Percentiles rank a stretch among this genome's conserved stretches.
These are phyloP conservation scores for Ostrea denselamellosa DNA, from an alignment of 1,140 invertebrate genomes.

Conservation along the genomic window DNA sequence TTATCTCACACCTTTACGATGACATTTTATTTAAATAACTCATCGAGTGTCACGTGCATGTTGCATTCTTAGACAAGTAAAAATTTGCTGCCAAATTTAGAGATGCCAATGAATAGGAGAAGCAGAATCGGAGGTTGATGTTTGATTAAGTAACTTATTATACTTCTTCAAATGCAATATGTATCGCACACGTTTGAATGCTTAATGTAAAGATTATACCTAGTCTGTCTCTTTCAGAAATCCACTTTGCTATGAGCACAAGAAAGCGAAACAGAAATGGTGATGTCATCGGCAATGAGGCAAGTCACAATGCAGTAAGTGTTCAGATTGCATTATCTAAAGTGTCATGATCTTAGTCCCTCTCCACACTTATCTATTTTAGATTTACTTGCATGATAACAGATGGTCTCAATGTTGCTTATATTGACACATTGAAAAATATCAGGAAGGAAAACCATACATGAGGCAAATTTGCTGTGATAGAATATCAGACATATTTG, in stretches of 20 bases:
- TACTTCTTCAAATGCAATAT: no score
- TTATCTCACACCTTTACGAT: not conserved
- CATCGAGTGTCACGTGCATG: not conserved
- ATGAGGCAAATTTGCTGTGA: not conserved
- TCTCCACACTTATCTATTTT: not conserved
- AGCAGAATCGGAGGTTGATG: not conserved
- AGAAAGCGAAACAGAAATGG: slow-evolving; percentile 7
- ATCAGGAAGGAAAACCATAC: not conserved
- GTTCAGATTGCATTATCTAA: not conserved
- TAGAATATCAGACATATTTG: no score
- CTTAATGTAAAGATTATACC: not conserved
- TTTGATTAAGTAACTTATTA: no score
- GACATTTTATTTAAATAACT: not conserved
- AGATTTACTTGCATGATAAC: not conserved
- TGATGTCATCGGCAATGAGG: slow-evolving; percentile 5
- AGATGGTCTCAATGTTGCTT: not conserved
- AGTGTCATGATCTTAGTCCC: not conserved
- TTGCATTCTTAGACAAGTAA: not conserved
- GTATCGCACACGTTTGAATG: no score
- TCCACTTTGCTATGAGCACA: not conserved
- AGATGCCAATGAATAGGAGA: not conserved
- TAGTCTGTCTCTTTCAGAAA: not conserved
- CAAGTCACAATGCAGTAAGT: not conserved
- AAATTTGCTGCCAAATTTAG: not conserved
- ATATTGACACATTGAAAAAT: no score